Conservation (phyloP, 2,888 invertebrate genomes). For the Eilema caniola region DNA sequence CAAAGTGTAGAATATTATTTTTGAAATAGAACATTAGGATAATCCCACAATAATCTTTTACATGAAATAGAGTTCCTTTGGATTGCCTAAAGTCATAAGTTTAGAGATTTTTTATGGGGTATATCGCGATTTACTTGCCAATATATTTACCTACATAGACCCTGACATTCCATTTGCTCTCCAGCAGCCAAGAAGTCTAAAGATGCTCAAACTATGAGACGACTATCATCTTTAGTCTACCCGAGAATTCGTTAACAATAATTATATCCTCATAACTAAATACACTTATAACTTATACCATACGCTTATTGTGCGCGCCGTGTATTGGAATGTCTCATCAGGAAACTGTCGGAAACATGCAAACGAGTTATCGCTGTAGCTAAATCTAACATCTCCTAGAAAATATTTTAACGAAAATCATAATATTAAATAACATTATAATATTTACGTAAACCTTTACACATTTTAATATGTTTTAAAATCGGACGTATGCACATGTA, state of each 20-base stretch:
- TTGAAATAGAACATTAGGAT: neutral
- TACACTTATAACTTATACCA: constrained; percentile 22
- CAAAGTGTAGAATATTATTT: neutral
- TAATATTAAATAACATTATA: neutral
- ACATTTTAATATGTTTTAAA: too few species aligned
- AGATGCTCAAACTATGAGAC: too few species aligned
- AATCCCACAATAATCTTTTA: neutral
- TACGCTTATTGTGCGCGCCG: constrained; percentile 19
- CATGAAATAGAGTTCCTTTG: too few species aligned
- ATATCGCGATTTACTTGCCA: too few species aligned
- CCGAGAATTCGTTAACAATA: neutral
- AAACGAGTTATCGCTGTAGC: constrained; percentile 46
- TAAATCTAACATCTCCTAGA: neutral
- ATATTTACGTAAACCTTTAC: neutral
- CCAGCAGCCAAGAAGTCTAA: too few species aligned
- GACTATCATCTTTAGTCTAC: too few species aligned
- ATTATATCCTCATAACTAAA: neutral
- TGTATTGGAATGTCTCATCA: constrained; percentile 51
- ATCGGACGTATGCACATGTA: too few species aligned
- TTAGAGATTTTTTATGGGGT: too few species aligned
- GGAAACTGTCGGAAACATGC: constrained; percentile 50
- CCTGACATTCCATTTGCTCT: too few species aligned
- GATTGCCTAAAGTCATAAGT: too few species aligned
- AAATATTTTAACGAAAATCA: neutral
- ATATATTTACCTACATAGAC: too few species aligned